phyloP scores from a whole-genome alignment of 2,888 invertebrate species.

The Drosophila sordidula region DNA sequence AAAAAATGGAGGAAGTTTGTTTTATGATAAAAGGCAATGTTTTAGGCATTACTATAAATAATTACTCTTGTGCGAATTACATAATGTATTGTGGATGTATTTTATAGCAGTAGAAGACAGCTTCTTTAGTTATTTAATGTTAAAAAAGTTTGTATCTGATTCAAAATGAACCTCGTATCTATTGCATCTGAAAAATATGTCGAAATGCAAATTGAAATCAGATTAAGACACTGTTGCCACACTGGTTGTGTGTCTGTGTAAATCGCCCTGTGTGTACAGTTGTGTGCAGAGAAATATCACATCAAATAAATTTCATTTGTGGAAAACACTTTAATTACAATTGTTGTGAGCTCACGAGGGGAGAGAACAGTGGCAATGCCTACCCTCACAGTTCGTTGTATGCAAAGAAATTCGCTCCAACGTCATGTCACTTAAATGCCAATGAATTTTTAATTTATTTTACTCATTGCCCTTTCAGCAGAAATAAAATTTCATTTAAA shows the following conservation, averaged over 20 bases:
- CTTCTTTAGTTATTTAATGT: no score
- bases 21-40: no score
- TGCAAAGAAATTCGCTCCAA: constrained; percentile 19
- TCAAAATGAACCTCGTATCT: no score
- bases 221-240: neutral
- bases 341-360: constrained; percentile 26
- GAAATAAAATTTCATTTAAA: constrained; percentile 62
- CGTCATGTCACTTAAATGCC: constrained; percentile 46
- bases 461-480: constrained; percentile 41
- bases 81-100: no score
- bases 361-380: neutral
- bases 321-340: constrained; percentile 38
- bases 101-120: no score
- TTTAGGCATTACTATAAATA: no score
- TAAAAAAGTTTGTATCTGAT: no score
- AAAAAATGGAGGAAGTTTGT: no score
- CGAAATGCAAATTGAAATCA: neutral
- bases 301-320: constrained; percentile 25
- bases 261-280: constrained; percentile 1
- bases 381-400: neutral
- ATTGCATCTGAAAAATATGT: no score
- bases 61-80: no score
- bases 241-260: neutral
- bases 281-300: constrained; percentile 9
- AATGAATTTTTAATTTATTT: constrained; percentile 72